Base-by-base conservation (phyloP, 1,140 invertebrate genomes). In the Drosophila watanabei region DNA sequence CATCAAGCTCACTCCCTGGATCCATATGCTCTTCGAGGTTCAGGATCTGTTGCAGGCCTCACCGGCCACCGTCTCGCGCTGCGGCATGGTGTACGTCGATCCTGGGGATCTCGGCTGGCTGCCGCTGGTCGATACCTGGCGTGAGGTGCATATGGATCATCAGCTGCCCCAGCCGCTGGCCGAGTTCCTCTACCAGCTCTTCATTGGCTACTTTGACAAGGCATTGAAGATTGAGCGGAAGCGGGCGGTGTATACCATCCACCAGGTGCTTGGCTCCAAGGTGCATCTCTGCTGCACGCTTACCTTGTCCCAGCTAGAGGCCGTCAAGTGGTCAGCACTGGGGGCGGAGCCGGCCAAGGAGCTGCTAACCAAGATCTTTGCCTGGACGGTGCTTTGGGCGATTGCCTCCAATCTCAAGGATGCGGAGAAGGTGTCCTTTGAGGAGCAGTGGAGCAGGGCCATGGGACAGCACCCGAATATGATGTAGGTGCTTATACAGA, bases 81-180 rank as follows among this genome's bases (percentile, higher is more conserved):
- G 95, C 92, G 96, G 97, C 60, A 98, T 99, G 97, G 97, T 99
- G 9, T 98, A 98, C 87, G 96, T 98, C 63, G 97, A 98, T 92
- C 96, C 97, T 0, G 94, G 94, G 0, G 96, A 97, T 76, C 92
- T 98, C 5, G 97, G 97, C 43, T 97, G 97, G 96, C 91, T 95
- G 24, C 97, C 97, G 0, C 94, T 97, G 9, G 95, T 98, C 4
- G 96, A 96, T 73, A 97, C 97, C 2, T 98, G 98, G 97, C 80
- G 97, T 80, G 95, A 93, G 86, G 95, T 82, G 93, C 93, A 94
- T 78, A 94, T 95, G 37, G 94, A 94, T 2, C 92, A 92, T 3
- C 93, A 95, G 45, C 85, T 96, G 20, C 94, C 93, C 48, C 86
- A 94, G 1, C 94, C 95, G 51, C 84, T 95, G 52, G 94, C 94